Evolutionary conservation across 2,888 invertebrate species (phyloP).

Genomic region (Xanthia togata): DNA sequence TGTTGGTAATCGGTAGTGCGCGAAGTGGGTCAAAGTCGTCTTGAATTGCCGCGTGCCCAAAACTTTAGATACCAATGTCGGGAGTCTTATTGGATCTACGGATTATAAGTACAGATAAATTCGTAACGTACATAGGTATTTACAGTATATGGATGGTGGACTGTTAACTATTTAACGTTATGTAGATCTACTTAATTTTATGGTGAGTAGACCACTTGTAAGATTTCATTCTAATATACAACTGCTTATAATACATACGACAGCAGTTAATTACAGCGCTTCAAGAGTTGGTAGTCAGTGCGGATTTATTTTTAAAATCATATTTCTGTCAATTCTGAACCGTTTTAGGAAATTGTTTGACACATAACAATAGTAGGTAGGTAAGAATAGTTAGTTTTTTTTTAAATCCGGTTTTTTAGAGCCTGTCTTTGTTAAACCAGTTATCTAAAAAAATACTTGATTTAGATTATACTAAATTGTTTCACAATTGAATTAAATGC

Average conservation of each 20-base stretch:
- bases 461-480: slow-evolving; percentile 1
- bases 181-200: slow-evolving; percentile 33
- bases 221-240: slow-evolving; percentile 41
- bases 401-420: background rate
- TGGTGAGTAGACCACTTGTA: slow-evolving; percentile 29
- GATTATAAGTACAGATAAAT: slow-evolving; percentile 31
- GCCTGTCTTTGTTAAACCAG: background rate
- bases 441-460: background rate
- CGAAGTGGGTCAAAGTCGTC: slow-evolving; percentile 86
- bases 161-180: slow-evolving; percentile 31
- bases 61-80: slow-evolving; percentile 70
- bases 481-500: slow-evolving; percentile 13
- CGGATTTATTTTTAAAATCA: slow-evolving; percentile 1
- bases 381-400: background rate
- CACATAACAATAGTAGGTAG: background rate
- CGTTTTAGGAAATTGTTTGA: background rate
- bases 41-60: slow-evolving; percentile 75
- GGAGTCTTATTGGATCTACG: slow-evolving; percentile 53
- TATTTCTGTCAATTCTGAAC: background rate
- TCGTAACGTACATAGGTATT: slow-evolving; percentile 16
- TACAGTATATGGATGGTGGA: slow-evolving; percentile 5
- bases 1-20: slow-evolving; percentile 73
- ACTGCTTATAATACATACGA: slow-evolving; percentile 10
- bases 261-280: slow-evolving; percentile 16
- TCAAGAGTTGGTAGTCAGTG: background rate